Evolutionary conservation across 2,888 invertebrate species (phyloP).

Genomic region (Ichneumoninae sp.): DNA sequence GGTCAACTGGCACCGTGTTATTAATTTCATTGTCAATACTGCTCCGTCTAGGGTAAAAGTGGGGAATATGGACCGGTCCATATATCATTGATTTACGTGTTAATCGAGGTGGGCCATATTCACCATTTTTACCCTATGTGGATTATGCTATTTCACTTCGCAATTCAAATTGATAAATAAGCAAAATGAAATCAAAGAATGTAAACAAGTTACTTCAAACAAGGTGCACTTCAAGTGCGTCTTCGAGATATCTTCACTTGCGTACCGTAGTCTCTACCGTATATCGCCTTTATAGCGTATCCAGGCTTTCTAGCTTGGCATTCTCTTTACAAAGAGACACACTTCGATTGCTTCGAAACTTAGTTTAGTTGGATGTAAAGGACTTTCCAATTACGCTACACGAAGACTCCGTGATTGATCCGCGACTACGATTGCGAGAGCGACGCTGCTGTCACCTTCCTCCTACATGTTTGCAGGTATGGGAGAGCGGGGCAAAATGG

Average conservation of each 20-base stretch:
- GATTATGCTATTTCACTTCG: no score
- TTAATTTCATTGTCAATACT: no score
- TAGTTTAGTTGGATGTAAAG: constrained; percentile 83
- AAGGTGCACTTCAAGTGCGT: no score
- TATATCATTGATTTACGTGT: no score
- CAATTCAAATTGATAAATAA: no score
- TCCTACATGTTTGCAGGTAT: neutral
- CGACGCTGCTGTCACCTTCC: constrained; percentile 67
- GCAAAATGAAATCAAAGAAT: no score
- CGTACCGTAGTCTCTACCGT: constrained; percentile 34
- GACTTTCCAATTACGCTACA: constrained; percentile 83
- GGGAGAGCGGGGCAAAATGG: neutral
- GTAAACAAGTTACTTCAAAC: no score
- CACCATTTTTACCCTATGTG: no score
- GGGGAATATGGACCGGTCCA: no score
- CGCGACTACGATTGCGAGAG: constrained; percentile 78
- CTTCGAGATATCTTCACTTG: constrained; percentile 3
- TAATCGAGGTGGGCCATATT: no score
- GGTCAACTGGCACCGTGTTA: no score
- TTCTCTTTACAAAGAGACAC: constrained; percentile 80
- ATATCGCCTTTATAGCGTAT: constrained; percentile 63
- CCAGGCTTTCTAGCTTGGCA: constrained; percentile 66
- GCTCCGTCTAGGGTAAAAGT: no score
- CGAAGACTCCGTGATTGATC: constrained; percentile 80
- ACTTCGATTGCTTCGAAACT: constrained; percentile 83